Evolutionary conservation across 2,888 invertebrate species (phyloP), one percentile per base, ranked within the genome.

Genomic region (Amorpha juglandis): DNA sequence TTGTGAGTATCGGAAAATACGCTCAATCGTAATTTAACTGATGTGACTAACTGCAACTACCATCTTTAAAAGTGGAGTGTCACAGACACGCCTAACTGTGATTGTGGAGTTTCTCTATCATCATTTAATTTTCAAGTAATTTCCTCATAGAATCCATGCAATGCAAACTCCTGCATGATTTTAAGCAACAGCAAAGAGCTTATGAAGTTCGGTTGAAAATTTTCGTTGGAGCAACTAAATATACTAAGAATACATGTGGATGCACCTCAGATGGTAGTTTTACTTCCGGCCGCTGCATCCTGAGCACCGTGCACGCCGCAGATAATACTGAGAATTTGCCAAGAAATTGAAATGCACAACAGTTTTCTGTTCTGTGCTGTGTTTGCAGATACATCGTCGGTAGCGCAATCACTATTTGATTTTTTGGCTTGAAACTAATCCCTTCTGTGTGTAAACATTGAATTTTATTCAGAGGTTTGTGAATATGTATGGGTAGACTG

Each of bases 281-380:
- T 58, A 16, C 55, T 38, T 19, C 58, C 55, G 55, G 35, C 55
- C 38, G 42, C 53, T 27, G 27, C 55, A 35, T 55, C 19, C 55
- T 42, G 58, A 58, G 42, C 12, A 19, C 38, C 12, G 38, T 38
- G 38, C 42, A 42, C 21, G 14, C 53, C 12, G 33, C 12, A 58
- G 38, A 38, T 16, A 58, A 33, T 14, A 58, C 55, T 58, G 55
- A 58, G 38, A 58, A 42, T 42, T 58, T 58, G 42, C 58, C 58
- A 58, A 58, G 58, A 42, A 58, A 58, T 58, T 58, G 58, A 58
- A 58, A 58, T 58, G 19, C 58, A 42, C 19, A 12, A 19, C 42
- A 11, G 38, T 42, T 58, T 58, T 42, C 58, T 58, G 19, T 19
- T 58, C 12, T 58, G 58, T 58, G 35, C 35, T 9, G 3, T 55